Percentiles rank a stretch among this genome's conserved stretches.
phyloP scores from a whole-genome alignment of 2,113 vertebrate genomes.

The Pteronura brasiliensis region DNA sequence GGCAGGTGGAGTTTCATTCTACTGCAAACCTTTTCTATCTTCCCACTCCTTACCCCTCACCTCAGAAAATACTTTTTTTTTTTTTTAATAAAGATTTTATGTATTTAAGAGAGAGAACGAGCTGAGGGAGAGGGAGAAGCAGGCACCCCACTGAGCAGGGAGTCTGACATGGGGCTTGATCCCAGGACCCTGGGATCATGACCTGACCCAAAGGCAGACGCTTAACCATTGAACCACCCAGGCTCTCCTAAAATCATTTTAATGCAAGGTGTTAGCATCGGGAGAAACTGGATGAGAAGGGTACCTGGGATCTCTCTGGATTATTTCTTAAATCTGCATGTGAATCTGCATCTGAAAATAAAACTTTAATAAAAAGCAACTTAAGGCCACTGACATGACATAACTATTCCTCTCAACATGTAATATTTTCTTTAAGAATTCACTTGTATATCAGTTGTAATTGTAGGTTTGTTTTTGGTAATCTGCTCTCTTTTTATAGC shows the following conservation, averaged over 20 bases:
- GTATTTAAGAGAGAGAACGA: not conserved
- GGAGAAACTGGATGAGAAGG: not conserved
- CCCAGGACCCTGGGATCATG: not conserved
- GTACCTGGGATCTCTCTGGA: not conserved
- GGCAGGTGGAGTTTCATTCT: not conserved
- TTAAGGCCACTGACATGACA: not conserved
- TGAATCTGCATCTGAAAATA: not conserved
- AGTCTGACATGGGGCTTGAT: not conserved
- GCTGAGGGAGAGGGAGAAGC: not conserved
- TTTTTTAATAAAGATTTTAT: not conserved
- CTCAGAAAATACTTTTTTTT: not conserved
- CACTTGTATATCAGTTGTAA: not conserved
- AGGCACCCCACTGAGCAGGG: not conserved
- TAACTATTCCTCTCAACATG: not conserved
- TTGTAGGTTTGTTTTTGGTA: not conserved
- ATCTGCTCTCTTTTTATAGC: not conserved
- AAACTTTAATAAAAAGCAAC: not conserved
- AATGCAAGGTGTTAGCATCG: not conserved
- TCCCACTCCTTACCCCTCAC: not conserved
- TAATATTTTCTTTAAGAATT: not conserved
- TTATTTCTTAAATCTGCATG: not conserved
- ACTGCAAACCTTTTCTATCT: not conserved
- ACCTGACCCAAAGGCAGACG: not conserved
- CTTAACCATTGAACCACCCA: not conserved
- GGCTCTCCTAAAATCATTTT: not conserved